Base-by-base conservation (phyloP, 1,140 invertebrate species). In the Heliothis virescens region DNA sequence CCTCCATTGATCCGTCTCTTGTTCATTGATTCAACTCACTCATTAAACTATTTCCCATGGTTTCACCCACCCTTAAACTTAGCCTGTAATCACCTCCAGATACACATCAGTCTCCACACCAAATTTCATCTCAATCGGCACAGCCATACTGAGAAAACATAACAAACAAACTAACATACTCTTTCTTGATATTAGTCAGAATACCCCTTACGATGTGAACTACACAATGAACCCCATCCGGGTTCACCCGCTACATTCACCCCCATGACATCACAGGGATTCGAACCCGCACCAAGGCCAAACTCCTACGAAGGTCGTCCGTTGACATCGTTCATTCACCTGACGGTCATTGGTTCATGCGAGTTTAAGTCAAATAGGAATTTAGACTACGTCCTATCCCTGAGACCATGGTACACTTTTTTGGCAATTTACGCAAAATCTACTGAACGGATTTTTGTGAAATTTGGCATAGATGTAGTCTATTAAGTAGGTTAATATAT, bases 251-350 rank as follows among this genome's bases (percentile, higher is more conserved):
- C 59, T 60, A 50, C 57, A 60, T 65, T 79, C 63, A 53, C 63
- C 76, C 76, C 47, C 4, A 15, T 79, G 76, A 71, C 65, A 63
- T 60, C 76, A 79, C 21, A 18, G 76, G 67, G 67, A 79, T 13
- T 79, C 63, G 53, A 79, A 79, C 76, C 76, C 50, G 18, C 52
- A 18, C n/a, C 69, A 75, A 75, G 73, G 73, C 59, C 73, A 75
- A 29, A 41, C 57, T 9, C 34, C 34, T 48, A 13, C 47, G 73
- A 75, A 75, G 73, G 73, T 29, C 73, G 73, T 62, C 1, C 73
- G n/a, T 75, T 75, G 73, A 75, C 73, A 60, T 12, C 57, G 73
- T 18, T 3, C 47, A 18, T 75, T 75, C 15, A 63, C 57, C 57
- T 41, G 62, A 18, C n/a, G 41, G 62, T 47, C 16, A 18, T 67